Conservation (phyloP, 2,888 invertebrate genomes). For the Stenotaenia linearis region DNA sequence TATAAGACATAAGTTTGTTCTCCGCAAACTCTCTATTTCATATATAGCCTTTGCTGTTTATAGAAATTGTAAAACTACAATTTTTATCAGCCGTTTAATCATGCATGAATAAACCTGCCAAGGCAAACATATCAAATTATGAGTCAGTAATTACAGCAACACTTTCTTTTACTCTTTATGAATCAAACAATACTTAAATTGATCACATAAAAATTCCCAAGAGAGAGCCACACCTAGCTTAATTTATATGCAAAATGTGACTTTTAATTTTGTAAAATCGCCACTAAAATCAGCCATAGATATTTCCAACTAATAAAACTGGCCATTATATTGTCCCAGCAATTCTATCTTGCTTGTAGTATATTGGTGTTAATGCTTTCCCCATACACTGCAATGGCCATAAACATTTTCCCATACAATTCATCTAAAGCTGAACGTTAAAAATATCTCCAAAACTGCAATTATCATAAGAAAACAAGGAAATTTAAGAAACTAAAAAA, state of each 20-base stretch:
- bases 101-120: too few species aligned
- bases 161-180: too few species aligned
- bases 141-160: too few species aligned
- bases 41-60: too few species aligned
- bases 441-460: not conserved
- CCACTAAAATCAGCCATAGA: not conserved
- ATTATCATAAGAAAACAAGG: not conserved
- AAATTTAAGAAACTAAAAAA: too few species aligned
- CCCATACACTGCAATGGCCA: not conserved
- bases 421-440: not conserved
- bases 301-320: not conserved
- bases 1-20: too few species aligned
- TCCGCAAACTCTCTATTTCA: too few species aligned
- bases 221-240: not conserved
- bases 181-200: too few species aligned
- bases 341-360: not conserved
- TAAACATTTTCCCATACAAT: not conserved
- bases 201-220: too few species aligned
- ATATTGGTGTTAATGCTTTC: not conserved
- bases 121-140: too few species aligned
- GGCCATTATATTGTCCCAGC: not conserved
- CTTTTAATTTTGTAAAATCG: not conserved
- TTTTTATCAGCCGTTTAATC: too few species aligned
- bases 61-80: too few species aligned
- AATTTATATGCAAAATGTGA: not conserved